These are phyloP conservation scores for Amitus sp. DNA, from an alignment of 2,888 invertebrate species.

Conservation along the genomic window DNA sequence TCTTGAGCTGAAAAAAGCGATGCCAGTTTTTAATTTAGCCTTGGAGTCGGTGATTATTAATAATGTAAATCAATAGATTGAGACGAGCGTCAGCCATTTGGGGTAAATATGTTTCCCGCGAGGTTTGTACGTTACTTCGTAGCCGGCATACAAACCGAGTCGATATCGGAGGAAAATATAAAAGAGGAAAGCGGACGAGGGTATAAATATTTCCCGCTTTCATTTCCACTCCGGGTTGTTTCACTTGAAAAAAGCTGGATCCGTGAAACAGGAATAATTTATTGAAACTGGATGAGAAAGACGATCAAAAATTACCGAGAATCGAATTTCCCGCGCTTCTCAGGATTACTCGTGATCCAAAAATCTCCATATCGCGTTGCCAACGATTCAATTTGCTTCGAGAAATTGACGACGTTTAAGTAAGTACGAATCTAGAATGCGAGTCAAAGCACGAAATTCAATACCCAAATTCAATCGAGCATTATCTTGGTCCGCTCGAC, in stretches of 20 bases:
- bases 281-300: too few relatives aligned
- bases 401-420: slow-evolving; percentile 22
- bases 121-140: slow-evolving; percentile 44
- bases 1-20: too few relatives aligned
- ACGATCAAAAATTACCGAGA: too few relatives aligned
- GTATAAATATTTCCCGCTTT: slow-evolving; percentile 29
- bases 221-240: slow-evolving; percentile 11
- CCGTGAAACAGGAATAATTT: too few relatives aligned
- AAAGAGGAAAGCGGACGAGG: slow-evolving; percentile 31
- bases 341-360: neutral
- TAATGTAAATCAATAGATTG: slow-evolving; percentile 62
- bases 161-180: slow-evolving; percentile 19
- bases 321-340: too few relatives aligned
- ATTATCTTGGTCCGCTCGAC: slow-evolving; percentile 34
- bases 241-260: neutral
- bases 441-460: slow-evolving; percentile 36
- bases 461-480: slow-evolving; percentile 39
- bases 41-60: too few relatives aligned
- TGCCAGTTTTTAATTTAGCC: too few relatives aligned
- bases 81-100: slow-evolving; percentile 47
- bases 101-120: slow-evolving; percentile 55
- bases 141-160: slow-evolving; percentile 24
- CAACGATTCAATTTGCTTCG: neutral
- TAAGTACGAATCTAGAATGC: slow-evolving; percentile 28
- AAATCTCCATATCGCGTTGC: too few relatives aligned